Base-by-base conservation (phyloP, 1,140 invertebrate genomes). In the Caenorhabditis tropicalis region DNA sequence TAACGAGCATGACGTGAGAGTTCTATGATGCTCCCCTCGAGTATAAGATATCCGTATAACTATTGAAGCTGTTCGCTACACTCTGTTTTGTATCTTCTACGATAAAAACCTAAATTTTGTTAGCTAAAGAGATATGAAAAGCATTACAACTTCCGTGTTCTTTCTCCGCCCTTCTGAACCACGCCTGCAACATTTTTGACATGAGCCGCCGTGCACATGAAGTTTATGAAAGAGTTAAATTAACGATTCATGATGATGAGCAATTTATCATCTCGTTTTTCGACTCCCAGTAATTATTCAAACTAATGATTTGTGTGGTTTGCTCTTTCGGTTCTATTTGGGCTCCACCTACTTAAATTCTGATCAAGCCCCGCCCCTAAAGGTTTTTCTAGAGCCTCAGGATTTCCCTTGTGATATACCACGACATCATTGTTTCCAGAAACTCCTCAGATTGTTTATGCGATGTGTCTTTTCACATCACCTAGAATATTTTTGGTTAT, bases 91-190 rank as follows among this genome's bases (percentile, higher is more conserved):
- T n/a, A n/a, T n/a, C n/a, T n/a, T n/a, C n/a, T n/a, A n/a, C n/a
- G n/a, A n/a, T n/a, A n/a, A n/a, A n/a, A n/a, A n/a, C n/a, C n/a
- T n/a, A n/a, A n/a, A n/a, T n/a, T n/a, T n/a, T n/a, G n/a, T n/a
- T n/a, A n/a, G n/a, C n/a, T n/a, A n/a, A n/a, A n/a, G n/a, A n/a
- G n/a, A n/a, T n/a, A n/a, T n/a, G n/a, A n/a, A n/a, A n/a, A n/a
- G n/a, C n/a, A n/a, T n/a, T n/a, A 74, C 21, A 74, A 74, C 65
- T 43, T 39, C 65, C 65, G 65, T 74, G 65, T 43, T 74, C 65
- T 31, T 43, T 10, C 21, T 74, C n/a, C 33, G 43, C 33, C 29
- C 65, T 24, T 74, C 33, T n/a, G 24, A 24, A 24, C 10, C 53
- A 3, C 19, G 6, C 29, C 36, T 24, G 65, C 36, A 74, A 74